These are phyloP conservation scores for Hipposideros armiger DNA, from an alignment of 2,113 vertebrate genomes.

Conservation along the genomic window DNA sequence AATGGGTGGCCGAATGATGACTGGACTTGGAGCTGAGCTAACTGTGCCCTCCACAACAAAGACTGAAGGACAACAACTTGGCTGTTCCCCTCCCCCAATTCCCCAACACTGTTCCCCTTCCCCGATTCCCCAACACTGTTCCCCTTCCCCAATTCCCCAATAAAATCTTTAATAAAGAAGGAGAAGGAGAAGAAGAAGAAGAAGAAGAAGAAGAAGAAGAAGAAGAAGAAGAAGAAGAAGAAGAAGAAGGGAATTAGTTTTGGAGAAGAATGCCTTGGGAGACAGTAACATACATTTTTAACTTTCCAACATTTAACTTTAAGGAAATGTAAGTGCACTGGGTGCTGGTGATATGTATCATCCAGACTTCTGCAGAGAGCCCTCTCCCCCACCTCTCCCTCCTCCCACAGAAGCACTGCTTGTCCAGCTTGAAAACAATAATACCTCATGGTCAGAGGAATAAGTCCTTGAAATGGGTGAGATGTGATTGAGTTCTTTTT, in stretches of 20 bases:
- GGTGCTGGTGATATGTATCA: neutral
- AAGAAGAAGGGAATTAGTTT: neutral
- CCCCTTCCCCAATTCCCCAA: no score
- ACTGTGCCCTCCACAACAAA: no score
- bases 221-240: no score
- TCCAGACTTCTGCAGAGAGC: neutral
- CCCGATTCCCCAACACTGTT: no score
- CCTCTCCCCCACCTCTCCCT: accelerated
- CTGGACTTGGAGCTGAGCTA: no score
- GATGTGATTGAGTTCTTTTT: neutral
- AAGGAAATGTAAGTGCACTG: neutral
- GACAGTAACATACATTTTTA: neutral
- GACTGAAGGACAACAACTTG: no score
- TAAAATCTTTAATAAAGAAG: no score
- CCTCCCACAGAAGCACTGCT: neutral
- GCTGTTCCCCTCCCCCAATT: no score
- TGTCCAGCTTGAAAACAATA: neutral
- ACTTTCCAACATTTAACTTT: conserved; percentile 29
- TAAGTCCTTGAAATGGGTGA: neutral
- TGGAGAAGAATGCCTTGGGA: neutral
- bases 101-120: no score
- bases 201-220: no score
- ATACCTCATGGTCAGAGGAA: neutral
- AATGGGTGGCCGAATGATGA: no score
- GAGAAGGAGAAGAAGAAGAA: no score